Base-by-base conservation (phyloP, 2,797 vertebrate genomes). In the Hozukius guyotensis region DNA sequence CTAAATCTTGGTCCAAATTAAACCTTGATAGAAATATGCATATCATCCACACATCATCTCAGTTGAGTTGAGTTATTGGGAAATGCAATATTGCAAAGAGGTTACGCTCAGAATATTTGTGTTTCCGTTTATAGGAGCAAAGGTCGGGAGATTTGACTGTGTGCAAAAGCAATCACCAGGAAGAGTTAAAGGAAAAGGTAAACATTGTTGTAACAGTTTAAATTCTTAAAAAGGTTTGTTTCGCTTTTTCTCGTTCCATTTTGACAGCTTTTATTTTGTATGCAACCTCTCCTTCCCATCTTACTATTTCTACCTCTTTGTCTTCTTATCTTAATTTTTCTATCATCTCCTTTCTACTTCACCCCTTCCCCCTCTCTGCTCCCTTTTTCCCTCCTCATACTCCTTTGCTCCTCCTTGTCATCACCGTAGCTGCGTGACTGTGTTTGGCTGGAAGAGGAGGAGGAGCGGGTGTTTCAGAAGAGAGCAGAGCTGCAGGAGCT, bases 401-500 rank as follows among this genome's bases (percentile, higher is more conserved):
- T 27, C 18, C 13, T 64, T n/a, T 16, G 0, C 14, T 63, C 25
- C 20, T 55, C 12, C 32, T 49, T 70, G 36, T 73, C 27, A 2
- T 75, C 16, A 1, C 36, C 22, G 27, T 29, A 93, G 94, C 42
- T 38, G 3, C 4, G 0, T 29, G 77, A 53, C 18, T 65, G 38
- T 1, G 95, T 95, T 81, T 98, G 97, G 96, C 86, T 98, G 81
- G 97, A 97, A 90, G 95, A 97, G 88, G 96, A 97, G 87, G 96
- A 98, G 78, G 97, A 98, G 89, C 93, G 82, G 80, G 95, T 96
- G 84, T 91, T 99, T 72, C 95, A 94, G 82, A 96, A 96, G 74
- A 95, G 94, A 73, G 95, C 94, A 75, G 95, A 96, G 69, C 78
- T 97, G 83, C 93, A 92, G 87, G 93, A 96, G 88, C 92, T 98